Conservation (phyloP, 2,797 vertebrate species). For the Sphenopsis melanotis region DNA sequence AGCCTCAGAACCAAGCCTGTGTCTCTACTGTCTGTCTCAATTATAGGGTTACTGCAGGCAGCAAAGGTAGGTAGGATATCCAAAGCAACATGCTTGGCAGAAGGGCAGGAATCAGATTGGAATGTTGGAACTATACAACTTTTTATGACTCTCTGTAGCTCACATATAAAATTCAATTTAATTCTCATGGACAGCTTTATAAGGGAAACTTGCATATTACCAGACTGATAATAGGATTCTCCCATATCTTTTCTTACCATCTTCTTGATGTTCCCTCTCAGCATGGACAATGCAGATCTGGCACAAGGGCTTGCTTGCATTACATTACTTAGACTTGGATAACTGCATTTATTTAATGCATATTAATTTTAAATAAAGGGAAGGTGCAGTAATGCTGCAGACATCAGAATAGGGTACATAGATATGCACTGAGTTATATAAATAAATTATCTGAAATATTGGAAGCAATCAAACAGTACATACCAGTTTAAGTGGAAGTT, state of each 20-base stretch:
- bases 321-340: neutral
- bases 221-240: neutral
- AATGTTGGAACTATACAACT: neutral
- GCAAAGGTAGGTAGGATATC: neutral
- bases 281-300: neutral
- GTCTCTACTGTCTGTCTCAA: neutral
- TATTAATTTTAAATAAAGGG: constrained; percentile 14
- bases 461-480: neutral
- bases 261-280: neutral
- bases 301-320: neutral
- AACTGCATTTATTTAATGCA: neutral
- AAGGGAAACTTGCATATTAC: neutral
- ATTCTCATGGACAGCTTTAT: neutral
- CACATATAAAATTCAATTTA: neutral
- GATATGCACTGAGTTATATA: neutral
- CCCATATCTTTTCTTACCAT: neutral
- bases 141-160: neutral
- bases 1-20: neutral
- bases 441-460: neutral
- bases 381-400: neutral
- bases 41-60: neutral
- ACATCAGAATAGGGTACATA: neutral
- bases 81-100: neutral
- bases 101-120: neutral
- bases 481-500: neutral